A percentile compares a stretch with the other conserved stretches of the same genome.
Evolutionary conservation across 2,113 vertebrate species (phyloP).

Genomic region (Lepus americanus): DNA sequence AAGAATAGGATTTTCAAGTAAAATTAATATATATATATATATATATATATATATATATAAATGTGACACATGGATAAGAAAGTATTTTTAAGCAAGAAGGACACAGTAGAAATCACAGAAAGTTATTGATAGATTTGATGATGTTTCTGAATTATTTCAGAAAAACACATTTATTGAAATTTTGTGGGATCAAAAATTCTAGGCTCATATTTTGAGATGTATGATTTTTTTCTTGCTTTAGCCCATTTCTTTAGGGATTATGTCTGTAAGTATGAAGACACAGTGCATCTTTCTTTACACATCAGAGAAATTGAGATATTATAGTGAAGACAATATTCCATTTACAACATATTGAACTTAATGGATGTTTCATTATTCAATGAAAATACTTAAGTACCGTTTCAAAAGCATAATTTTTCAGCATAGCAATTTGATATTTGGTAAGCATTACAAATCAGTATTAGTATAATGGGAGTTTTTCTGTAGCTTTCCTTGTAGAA

Average conservation of each 20-base stretch:
- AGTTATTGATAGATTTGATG: not conserved
- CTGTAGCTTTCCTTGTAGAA: not conserved
- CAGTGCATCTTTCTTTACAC: not conserved
- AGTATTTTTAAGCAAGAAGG: not conserved
- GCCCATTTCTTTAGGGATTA: not conserved
- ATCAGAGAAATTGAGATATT: not conserved
- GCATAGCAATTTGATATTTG: not conserved
- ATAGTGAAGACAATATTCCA: not conserved
- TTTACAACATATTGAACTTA: slow-evolving; percentile 39
- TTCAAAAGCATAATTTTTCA: not conserved
- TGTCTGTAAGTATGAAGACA: not conserved
- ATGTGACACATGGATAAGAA: not conserved
- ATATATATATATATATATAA: not conserved
- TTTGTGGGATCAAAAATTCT: not conserved
- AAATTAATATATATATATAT: not conserved
- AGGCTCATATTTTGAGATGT: not conserved
- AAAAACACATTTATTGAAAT: slow-evolving; percentile 14
- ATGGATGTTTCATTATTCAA: slow-evolving; percentile 8
- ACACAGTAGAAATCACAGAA: not conserved
- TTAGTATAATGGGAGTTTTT: not conserved
- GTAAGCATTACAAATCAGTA: not conserved
- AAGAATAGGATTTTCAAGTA: not conserved
- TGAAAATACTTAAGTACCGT: not conserved
- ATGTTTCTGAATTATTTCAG: slow-evolving; percentile 21
- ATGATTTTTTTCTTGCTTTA: not conserved